Conservation (phyloP, 2,888 invertebrate species). For the Linyphia triangularis region DNA sequence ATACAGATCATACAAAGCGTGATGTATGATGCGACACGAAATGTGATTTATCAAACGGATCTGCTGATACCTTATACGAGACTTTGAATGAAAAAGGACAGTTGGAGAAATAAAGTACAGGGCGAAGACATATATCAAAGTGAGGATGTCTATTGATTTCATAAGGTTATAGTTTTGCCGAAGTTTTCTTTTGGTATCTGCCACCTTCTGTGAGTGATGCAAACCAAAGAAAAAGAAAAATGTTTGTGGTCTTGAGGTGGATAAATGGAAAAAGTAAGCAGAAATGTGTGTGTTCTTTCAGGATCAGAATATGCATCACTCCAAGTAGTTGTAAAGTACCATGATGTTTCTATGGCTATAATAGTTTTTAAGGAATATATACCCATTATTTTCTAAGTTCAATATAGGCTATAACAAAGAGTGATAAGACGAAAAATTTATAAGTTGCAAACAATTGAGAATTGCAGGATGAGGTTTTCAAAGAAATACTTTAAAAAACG, state of each 20-base stretch:
- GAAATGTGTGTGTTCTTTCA: not conserved
- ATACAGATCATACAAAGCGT: conserved; percentile 64
- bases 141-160: conserved; percentile 2
- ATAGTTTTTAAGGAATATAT: too few species aligned
- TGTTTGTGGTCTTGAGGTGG: not conserved
- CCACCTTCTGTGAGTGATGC: not conserved
- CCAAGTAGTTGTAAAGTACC: too few species aligned
- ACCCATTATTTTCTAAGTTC: too few species aligned
- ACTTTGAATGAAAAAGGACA: conserved; percentile 12
- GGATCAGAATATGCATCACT: too few species aligned
- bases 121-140: not conserved
- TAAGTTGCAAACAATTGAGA: too few species aligned
- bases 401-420: too few species aligned
- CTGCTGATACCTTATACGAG: conserved; percentile 22
- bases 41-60: conserved; percentile 58
- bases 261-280: not conserved
- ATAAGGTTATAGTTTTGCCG: not conserved
- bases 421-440: too few species aligned
- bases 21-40: conserved; percentile 31
- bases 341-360: too few species aligned
- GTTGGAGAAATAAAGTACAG: not conserved
- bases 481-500: too few species aligned
- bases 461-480: too few species aligned
- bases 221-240: not conserved
- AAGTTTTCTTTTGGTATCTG: not conserved